phyloP scores from a whole-genome alignment of 2,888 invertebrate genomes.

The Liopterus haemorrhoidalis region DNA sequence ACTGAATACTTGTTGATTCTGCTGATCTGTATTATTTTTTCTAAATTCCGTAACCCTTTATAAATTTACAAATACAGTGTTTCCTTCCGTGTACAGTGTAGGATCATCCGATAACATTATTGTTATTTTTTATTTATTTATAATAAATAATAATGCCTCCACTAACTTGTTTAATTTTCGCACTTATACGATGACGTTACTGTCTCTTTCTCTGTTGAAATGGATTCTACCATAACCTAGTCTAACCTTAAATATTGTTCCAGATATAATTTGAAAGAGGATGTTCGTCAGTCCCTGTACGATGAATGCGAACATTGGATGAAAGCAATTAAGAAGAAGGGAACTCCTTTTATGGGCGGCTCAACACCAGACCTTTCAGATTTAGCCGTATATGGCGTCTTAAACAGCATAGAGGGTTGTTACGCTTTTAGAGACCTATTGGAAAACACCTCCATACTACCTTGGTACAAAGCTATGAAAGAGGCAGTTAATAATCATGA shows the following conservation, averaged over 20 bases:
- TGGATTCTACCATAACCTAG: too few relatives aligned
- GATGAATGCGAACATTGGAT: slow-evolving; percentile 82
- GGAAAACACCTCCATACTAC: slow-evolving; percentile 64
- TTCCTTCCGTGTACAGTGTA: too few relatives aligned
- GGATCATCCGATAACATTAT: too few relatives aligned
- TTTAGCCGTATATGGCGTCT: slow-evolving; percentile 81
- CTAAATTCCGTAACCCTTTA: too few relatives aligned
- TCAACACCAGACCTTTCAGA: slow-evolving; percentile 84
- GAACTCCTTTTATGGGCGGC: slow-evolving; percentile 80
- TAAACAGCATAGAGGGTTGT: slow-evolving; percentile 92
- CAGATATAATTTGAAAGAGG: slow-evolving; percentile 77
- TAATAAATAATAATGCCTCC: not conserved
- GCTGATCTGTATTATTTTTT: too few relatives aligned
- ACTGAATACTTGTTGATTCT: too few relatives aligned
- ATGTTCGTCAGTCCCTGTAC: slow-evolving; percentile 84
- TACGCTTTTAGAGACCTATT: slow-evolving; percentile 78
- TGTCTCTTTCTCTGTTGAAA: slow-evolving; percentile 13
- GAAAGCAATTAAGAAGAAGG: slow-evolving; percentile 60
- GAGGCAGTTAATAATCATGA: slow-evolving; percentile 54
- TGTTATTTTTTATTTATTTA: too few relatives aligned
- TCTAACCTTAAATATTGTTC: slow-evolving; percentile 32
- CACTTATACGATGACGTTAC: too few relatives aligned
- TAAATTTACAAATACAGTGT: too few relatives aligned
- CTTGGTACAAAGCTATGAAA: slow-evolving; percentile 75
- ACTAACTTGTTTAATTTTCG: slow-evolving; percentile 7